Base-by-base conservation (phyloP, 2,797 vertebrate species). In the Aratinga solstitialis region DNA sequence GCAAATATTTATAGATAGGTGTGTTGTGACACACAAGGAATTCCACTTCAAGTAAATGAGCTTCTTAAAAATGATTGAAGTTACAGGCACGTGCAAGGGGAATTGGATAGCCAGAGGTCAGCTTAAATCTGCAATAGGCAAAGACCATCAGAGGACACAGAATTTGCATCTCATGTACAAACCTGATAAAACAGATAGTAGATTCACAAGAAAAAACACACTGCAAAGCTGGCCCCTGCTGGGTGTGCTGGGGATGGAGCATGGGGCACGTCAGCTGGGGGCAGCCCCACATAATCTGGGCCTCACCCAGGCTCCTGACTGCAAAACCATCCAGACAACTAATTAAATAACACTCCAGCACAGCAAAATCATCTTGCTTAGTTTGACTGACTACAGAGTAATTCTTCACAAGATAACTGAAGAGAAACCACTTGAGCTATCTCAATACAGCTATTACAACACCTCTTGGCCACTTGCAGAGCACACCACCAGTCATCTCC, bases 271-370 rank as follows among this genome's bases (percentile, higher is more conserved):
- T 22, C 68, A 45, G 21, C 45, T 7, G 54, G 30, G 23, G 21
- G 27, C 10, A 50, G 48, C 42, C 34, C 56, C 0, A 0, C 0
- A 0, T 10, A 53, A 82, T 22, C 23, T 9, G n/a, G 32, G 87
- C 58, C 53, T 88, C 59, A 36, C 48, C 22, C 1, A 1, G 32
- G 38, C 68, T 58, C 61, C 4, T 2, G 1, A 32, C 15, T 43
- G 53, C 63, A 61, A 63, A 79, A 76, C 7, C 7, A 53, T 34
- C 16, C 43, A 29, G 30, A 38, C 6, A 0, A 34, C 6, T 66
- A n/a, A 68, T 13, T 20, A 58, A 50, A 23, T 5, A 40, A 63
- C n/a, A 38, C 21, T n/a, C 13, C 40, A 69, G 71, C 38, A n/a
- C 9, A 36, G 67, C 42, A 84, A 75, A 86, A 76, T 42, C 50